phyloP scores from a whole-genome alignment of 2,888 invertebrate species.

The Buathra laborator region DNA sequence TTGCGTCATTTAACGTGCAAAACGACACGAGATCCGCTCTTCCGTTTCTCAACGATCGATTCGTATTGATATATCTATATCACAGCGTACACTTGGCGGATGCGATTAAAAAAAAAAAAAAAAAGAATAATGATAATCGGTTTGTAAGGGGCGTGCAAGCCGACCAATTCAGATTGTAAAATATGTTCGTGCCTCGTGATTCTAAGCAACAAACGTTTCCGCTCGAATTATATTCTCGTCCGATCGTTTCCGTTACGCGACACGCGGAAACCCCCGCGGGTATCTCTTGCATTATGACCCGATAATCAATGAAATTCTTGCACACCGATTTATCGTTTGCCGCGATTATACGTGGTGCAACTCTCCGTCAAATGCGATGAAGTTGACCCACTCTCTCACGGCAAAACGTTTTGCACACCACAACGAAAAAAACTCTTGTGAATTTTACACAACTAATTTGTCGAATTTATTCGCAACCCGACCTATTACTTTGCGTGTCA shows the following conservation, averaged over 20 bases:
- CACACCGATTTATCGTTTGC: slow-evolving; percentile 15
- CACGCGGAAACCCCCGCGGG: slow-evolving; percentile 49
- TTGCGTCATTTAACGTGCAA: no score
- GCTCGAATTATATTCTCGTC: slow-evolving; percentile 40
- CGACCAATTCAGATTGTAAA: slow-evolving; percentile 24
- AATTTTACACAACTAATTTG: not conserved
- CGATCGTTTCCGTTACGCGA: slow-evolving; percentile 63
- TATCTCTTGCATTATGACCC: slow-evolving; percentile 33
- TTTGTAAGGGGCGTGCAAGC: slow-evolving; percentile 50
- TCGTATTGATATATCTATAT: slow-evolving; percentile 7
- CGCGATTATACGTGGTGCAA: slow-evolving; percentile 9
- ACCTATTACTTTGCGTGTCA: not conserved
- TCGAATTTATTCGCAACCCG: not conserved
- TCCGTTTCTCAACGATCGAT: no score
- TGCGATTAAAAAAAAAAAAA: slow-evolving; percentile 55
- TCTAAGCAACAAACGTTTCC: slow-evolving; percentile 53
- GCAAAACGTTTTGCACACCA: not conserved
- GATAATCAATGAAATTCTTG: slow-evolving; percentile 65
- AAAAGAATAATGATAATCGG: slow-evolving; percentile 49
- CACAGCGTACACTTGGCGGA: slow-evolving; percentile 43
- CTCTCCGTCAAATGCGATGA: not conserved
- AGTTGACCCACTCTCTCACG: not conserved
- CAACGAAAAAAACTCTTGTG: not conserved
- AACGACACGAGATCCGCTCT: no score
- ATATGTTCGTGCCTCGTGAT: slow-evolving; percentile 28